These are phyloP conservation scores for Ceraclea dissimilis DNA, from an alignment of 2,888 invertebrate species.

Conservation along the genomic window DNA sequence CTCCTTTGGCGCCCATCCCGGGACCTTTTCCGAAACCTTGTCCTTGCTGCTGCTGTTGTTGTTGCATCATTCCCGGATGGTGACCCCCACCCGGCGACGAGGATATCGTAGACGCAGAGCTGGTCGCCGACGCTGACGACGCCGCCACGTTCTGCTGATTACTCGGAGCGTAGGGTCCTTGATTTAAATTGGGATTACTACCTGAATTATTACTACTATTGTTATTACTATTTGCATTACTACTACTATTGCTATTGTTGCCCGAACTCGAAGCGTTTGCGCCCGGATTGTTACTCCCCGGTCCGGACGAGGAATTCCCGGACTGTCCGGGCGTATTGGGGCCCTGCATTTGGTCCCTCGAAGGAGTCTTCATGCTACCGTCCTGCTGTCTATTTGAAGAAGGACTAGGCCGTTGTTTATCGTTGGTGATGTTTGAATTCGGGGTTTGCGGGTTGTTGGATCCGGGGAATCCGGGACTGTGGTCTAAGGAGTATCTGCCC, in stretches of 20 bases:
- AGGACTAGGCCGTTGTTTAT: constrained; percentile 47
- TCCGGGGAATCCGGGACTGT: constrained; percentile 41
- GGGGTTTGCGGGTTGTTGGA: constrained; percentile 46
- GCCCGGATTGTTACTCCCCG: neutral
- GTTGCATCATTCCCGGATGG: constrained; percentile 10
- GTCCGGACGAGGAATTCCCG: neutral
- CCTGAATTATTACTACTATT: constrained; percentile 20
- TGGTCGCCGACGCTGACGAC: constrained; percentile 19
- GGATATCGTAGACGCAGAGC: constrained; percentile 2
- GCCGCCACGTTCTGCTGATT: constrained; percentile 40
- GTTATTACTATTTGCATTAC: neutral
- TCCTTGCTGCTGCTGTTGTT: neutral
- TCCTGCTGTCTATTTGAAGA: constrained; percentile 35
- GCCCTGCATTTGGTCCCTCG: constrained; percentile 34
- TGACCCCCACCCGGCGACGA: constrained; percentile 9
- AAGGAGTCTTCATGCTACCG: constrained; percentile 43
- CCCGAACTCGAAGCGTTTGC: too few relatives aligned
- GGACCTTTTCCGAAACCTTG: constrained; percentile 30
- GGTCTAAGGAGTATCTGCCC: constrained; percentile 45
- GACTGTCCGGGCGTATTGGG: constrained; percentile 42
- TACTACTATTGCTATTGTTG: neutral
- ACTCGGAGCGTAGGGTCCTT: constrained; percentile 30
- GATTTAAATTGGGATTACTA: constrained; percentile 7
- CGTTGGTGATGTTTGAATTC: constrained; percentile 41
- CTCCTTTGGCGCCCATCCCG: constrained; percentile 31